Base-by-base conservation (phyloP, 2,888 invertebrate genomes). In the Tipula vernalis region DNA sequence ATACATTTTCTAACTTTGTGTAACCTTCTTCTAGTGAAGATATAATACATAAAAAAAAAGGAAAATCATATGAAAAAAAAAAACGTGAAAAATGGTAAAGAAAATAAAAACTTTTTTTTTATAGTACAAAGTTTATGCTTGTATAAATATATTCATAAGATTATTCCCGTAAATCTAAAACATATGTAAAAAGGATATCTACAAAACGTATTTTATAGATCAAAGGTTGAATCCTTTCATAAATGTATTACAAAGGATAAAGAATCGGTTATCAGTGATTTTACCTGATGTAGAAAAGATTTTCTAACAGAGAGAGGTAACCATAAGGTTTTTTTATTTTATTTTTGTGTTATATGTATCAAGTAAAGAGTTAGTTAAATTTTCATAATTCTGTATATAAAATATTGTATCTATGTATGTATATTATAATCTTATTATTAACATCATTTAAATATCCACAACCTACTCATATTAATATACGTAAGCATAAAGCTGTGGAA, bases 191-290 rank as follows among this genome's bases (percentile, higher is more conserved):
- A 71, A 71, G 71, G 71, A 71, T 71, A 71, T 71, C 71, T 13
- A 39, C 39, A 84, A 84, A 84, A 84, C 84, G 41, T 84, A 84
- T 84, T 84, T 84, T 39, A 84, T 39, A 84, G 84, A 84, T 84
- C 84, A 84, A 84, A 84, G 84, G 84, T 84, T 84, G 84, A 84
- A 84, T 84, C 84, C 84, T 84, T 84, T 84, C 84, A 84, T 84
- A 84, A 84, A 84, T 84, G 15, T 84, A 84, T 84, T 84, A 84
- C 39, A 84, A 39, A 84, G 41, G 41, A 41, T 36, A 84, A 39
- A 36, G n/a, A 84, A 84, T 84, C 41, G 84, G 84, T 84, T 84
- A 84, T 84, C 84, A 84, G 39, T 84, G 84, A 84, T 84, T 84
- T 84, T 84, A 84, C 84, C 84, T 84, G 84, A 39, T 84, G 41